Evolutionary conservation across 2,797 vertebrate species (phyloP), one percentile per base, ranked within the genome.

Genomic region (Acanthurus lineatus): DNA sequence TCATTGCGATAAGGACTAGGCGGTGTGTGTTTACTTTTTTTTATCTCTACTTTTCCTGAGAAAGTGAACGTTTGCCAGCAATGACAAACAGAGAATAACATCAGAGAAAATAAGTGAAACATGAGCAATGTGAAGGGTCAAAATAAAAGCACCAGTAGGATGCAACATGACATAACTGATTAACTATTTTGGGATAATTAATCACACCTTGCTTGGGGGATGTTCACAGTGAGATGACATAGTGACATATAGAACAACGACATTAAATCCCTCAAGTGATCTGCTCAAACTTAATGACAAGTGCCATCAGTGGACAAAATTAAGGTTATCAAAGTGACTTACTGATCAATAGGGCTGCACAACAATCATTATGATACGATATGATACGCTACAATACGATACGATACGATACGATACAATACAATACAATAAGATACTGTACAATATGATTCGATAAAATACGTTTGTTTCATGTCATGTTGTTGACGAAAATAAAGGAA

Each of bases 11-110:
- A 38, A 82, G 56, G 11, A 11, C 65, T 60, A 68, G 58, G 19
- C 60, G 45, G 19, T 59, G 57, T 16, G 45, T 19, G 44, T 47
- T 15, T 77, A 68, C 40, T 28, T 48, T 48, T 48, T 65, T 60
- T 81, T 62, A 83, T 70, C 15, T 54, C 45, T 16, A 17, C 17
- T 25, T 73, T 56, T 72, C 20, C 45, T 62, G 16, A 62, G 35
- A 48, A 80, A 44, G n/a, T 42, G n/a, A 77, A 48, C 19, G 25
- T 77, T 77, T 74, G 49, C 42, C 16, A 48, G 14, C 40, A n/a
- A 64, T 56, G 35, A 40, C 45, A 59, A 59, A 58, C n/a, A 45
- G 3, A 32, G 16, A 60, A 38, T 42, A 60, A 63, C 1, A 7
- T 25, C 0, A 0, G 22, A 20, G 15, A 12, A 40, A 63, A 12